These are phyloP conservation scores for Okamejei kenojei DNA, from an alignment of 2,797 vertebrate genomes.

Conservation along the genomic window DNA sequence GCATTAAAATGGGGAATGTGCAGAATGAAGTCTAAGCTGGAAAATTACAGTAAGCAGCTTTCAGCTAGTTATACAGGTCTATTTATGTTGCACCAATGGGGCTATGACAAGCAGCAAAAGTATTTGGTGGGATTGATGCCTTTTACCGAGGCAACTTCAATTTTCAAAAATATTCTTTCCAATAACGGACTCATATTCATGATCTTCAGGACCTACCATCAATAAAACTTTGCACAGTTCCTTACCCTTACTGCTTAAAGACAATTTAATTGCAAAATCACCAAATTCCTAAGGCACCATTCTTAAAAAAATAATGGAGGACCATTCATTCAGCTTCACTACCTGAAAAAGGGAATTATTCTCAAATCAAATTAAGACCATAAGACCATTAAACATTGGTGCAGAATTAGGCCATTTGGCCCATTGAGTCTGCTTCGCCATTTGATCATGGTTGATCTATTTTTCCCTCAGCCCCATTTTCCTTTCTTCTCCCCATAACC, in stretches of 20 bases:
- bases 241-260: not conserved
- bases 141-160: not conserved
- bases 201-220: not conserved
- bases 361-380: not conserved
- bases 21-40: not conserved
- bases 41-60: not conserved
- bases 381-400: too few relatives aligned
- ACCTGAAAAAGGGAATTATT: not conserved
- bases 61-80: not conserved
- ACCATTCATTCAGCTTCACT: not conserved
- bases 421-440: too few relatives aligned
- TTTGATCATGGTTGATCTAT: too few relatives aligned
- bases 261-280: not conserved
- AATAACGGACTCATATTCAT: not conserved
- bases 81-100: not conserved
- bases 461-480: too few relatives aligned
- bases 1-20: not conserved
- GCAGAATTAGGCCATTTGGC: too few relatives aligned
- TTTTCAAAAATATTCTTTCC: not conserved
- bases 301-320: not conserved
- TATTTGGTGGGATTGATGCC: not conserved
- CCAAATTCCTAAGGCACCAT: not conserved
- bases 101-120: not conserved
- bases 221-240: not conserved
- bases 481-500: too few relatives aligned